Evolutionary conservation across 2,888 invertebrate genomes (phyloP), one percentile per base, ranked within the genome.

Genomic region (Eupelmus urozonus): DNA sequence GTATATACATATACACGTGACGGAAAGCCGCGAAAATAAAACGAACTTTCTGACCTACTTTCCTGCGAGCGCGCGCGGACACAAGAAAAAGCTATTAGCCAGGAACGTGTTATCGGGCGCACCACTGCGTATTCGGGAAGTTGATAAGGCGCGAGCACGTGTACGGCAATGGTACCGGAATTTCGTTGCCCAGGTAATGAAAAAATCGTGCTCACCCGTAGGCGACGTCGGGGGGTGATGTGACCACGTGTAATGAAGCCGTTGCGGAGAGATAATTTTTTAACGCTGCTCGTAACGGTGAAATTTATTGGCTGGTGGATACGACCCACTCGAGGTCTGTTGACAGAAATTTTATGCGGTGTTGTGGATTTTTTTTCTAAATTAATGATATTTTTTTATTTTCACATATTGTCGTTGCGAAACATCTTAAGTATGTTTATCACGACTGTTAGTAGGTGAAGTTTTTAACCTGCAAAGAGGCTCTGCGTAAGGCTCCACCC

Each of bases 31-130:
- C 25, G 62, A 62, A 71, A 71, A 71, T 25, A 51, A 53, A 23
- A 25, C 3, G n/a, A 42, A 27, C 18, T 66, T 69, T 40, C 20
- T 27, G 69, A 69, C 69, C 69, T 18, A 69, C 69, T 55, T n/a
- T n/a, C n/a, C n/a, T n/a, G n/a, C n/a, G n/a, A n/a, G n/a, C 34
- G 11, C 1, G 13, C 49, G 16, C 49, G 49, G 2, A 49, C 69
- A 57, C 69, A 42, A 69, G 69, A 69, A 69, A 57, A 69, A 18
- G 69, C 69, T 57, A 42, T 69, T 69, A 69, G 57, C 23, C 53
- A 65, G 66, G 16, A 29, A 34, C 34, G 45, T 16, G 66, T 53
- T 66, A 66, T 66, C 51, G 66, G 13, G n/a, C 4, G 11, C 23
- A 18, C 18, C 7, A 13, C 4, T 18, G 57, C 16, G 4, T 20